phyloP scores from a whole-genome alignment of 2,888 invertebrate genomes.

The Drosophila aldrichi region DNA sequence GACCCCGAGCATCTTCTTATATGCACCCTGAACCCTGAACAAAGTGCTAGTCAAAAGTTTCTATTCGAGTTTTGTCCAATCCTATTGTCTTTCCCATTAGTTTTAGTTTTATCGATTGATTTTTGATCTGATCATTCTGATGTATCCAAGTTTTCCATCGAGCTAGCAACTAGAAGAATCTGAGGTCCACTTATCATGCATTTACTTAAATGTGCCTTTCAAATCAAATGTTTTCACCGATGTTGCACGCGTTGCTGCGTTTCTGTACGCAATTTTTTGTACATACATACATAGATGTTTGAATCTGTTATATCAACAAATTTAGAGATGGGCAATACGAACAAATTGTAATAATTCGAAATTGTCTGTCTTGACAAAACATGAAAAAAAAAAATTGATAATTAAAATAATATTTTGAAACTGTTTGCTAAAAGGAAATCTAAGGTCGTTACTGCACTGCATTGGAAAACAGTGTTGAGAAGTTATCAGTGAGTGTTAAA shows the following conservation, averaged over 20 bases:
- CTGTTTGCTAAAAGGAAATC: background rate
- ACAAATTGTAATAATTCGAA: slow-evolving; percentile 1
- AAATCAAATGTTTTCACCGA: slow-evolving; percentile 29
- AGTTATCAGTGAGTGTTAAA: background rate
- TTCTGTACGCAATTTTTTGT: slow-evolving; percentile 6
- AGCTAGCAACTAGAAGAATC: slow-evolving; percentile 20
- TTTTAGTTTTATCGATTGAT: slow-evolving; percentile 11
- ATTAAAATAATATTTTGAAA: background rate
- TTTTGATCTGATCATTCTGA: slow-evolving; percentile 9
- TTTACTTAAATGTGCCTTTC: slow-evolving; percentile 45
- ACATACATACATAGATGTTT: slow-evolving; percentile 9
- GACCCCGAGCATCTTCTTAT: slow-evolving; percentile 77
- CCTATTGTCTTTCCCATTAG: slow-evolving; percentile 12
- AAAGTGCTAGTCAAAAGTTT: slow-evolving; percentile 50
- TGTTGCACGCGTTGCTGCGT: slow-evolving; percentile 36
- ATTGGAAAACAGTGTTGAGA: background rate
- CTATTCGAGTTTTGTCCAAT: slow-evolving; percentile 17
- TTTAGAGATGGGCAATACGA: slow-evolving; percentile 39
- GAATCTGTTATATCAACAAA: slow-evolving; percentile 37
- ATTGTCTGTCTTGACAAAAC: slow-evolving; percentile 13
- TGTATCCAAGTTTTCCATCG: slow-evolving; percentile 15
- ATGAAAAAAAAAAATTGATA: background rate
- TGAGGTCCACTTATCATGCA: slow-evolving; percentile 18
- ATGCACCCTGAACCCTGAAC: slow-evolving; percentile 63
- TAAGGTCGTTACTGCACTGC: background rate